These are phyloP conservation scores for Agrypnia vestita DNA, from an alignment of 1,140 invertebrate genomes.

Conservation along the genomic window DNA sequence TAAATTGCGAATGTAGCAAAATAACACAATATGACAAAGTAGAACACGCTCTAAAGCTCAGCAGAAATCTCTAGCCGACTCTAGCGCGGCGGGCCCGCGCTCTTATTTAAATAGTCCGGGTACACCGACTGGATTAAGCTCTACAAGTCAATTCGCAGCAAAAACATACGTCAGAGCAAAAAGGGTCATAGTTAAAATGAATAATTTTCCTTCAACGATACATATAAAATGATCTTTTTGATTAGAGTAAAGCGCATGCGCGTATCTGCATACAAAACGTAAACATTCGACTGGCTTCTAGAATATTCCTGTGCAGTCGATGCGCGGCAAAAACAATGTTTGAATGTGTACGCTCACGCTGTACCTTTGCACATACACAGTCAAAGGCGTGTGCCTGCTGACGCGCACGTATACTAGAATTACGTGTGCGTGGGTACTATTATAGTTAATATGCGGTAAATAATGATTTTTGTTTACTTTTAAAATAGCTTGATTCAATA, in stretches of 20 bases:
- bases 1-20: background rate
- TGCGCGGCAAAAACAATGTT: too few species aligned
- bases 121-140: background rate
- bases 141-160: background rate
- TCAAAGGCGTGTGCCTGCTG: too few species aligned
- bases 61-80: background rate
- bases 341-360: too few species aligned
- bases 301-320: background rate
- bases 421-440: too few species aligned
- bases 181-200: background rate
- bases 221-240: background rate
- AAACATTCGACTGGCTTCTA: background rate
- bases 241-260: background rate
- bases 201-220: background rate
- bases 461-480: too few species aligned
- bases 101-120: conserved; percentile 27
- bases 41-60: background rate
- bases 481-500: too few species aligned
- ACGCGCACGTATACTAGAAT: too few species aligned
- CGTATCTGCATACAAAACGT: background rate
- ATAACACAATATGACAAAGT: background rate
- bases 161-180: background rate
- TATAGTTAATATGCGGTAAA: too few species aligned
- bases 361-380: too few species aligned
- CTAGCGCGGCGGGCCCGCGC: background rate